Evolutionary conservation across 2,113 vertebrate genomes (phyloP), one percentile per base, ranked within the genome.

Genomic region (Pygoscelis antarcticus): DNA sequence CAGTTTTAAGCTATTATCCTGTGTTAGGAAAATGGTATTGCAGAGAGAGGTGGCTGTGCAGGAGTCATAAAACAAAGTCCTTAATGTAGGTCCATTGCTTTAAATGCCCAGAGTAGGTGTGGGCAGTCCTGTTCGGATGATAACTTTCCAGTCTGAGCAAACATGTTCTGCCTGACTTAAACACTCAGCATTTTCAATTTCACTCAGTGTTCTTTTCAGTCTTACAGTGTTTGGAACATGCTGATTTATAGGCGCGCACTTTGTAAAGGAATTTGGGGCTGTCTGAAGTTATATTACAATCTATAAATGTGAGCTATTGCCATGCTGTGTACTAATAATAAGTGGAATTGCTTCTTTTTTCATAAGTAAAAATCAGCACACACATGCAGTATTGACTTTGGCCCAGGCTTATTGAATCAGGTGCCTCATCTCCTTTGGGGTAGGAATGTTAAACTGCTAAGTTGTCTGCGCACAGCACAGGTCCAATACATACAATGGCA

Each of bases 231-330:
- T 94, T 91, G 74, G 78, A 79, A 61, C 66, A 16, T 60, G 1
- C 58, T 70, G 89, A 90, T 96, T 96, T 95, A 92, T 69, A 51
- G 81, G 40, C 0, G 0, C 7, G 9, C 34, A 22, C 74, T 97
- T 94, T 85, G 54, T 89, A 74, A 87, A 81, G 89, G 81, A 94
- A 83, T 93, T 88, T 83, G 87, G 68, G 54, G 81, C 83, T 87
- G 62, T 83, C 87, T 85, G 74, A 68, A 92, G 84, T 87, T 72
- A 74, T 78, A 74, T 94, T 93, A 84, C 66, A 16, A 52, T 93
- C 89, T 85, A 66, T 94, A 94, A 96, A 87, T 80, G 65, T 90
- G 91, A 96, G 70, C 81, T 93, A 80, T 74, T 57, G 86, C 85
- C 79, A 21, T 0, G 19, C 79, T 78, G 74, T 88, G 54, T 87